Evolutionary conservation across 1,140 invertebrate species (phyloP).

Genomic region (Brachionus calyciflorus): DNA sequence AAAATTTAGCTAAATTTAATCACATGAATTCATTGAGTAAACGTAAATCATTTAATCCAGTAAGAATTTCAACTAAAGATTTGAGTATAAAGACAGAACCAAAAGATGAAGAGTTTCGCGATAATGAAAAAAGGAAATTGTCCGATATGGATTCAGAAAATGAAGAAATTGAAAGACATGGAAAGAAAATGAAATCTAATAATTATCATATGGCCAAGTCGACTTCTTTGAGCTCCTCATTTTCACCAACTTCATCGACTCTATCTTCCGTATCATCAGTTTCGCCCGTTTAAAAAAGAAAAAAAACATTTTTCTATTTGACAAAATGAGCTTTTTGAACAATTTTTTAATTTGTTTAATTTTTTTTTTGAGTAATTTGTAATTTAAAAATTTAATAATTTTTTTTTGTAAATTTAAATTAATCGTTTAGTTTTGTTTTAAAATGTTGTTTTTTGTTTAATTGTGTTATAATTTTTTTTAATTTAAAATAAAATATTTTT

Average conservation of each 20-base stretch:
- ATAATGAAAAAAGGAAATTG: neutral
- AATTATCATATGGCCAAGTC: neutral
- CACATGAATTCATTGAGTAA: neutral
- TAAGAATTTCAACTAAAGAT: slow-evolving; percentile 17
- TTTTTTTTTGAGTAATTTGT: too few species aligned
- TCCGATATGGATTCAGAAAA: neutral
- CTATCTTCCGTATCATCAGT: slow-evolving; percentile 2
- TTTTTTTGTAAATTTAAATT: too few species aligned
- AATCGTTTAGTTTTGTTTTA: too few species aligned
- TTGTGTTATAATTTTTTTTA: too few species aligned
- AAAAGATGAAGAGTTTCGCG: neutral
- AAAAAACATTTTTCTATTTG: neutral
- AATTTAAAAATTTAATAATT: too few species aligned
- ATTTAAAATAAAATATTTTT: too few species aligned
- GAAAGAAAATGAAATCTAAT: slow-evolving; percentile 13
- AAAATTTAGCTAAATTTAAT: neutral
- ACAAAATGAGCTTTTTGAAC: neutral
- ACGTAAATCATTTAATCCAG: slow-evolving; percentile 5
- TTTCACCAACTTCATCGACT: slow-evolving; percentile 1
- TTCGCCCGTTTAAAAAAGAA: neutral
- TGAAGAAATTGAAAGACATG: neutral
- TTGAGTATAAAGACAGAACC: too few species aligned
- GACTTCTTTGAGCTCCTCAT: slow-evolving; percentile 22
- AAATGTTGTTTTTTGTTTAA: too few species aligned
- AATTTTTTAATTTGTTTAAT: neutral